Evolutionary conservation across 2,797 vertebrate genomes (phyloP), one percentile per base, ranked within the genome.

Genomic region (Mormyrops boulengeri): DNA sequence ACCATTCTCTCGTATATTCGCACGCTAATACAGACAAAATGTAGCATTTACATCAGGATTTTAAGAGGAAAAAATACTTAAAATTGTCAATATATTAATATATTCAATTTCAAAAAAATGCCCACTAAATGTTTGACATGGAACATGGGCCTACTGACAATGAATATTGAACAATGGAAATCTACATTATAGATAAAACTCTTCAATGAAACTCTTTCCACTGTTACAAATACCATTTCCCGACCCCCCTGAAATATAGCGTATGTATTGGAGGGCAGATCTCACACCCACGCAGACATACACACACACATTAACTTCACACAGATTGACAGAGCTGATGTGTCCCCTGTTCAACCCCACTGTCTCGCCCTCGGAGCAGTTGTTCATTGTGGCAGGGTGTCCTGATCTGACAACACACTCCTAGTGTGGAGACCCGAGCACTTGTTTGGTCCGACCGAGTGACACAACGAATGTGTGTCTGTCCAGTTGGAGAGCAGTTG

Each of bases 401-500:
- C 95, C 95, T 93, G 92, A 91, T 96, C 94, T 92, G 93, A 92
- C 95, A 96, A 96, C 97, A 95, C 89, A 91, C 94, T 94, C 93
- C 94, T 96, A 95, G 95, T 96, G 95, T 96, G 90, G 94, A 94
- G 93, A 95, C 93, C 94, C 91, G 94, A 90, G 91, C 91, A 93
- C 95, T 94, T 93, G 93, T 93, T 93, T 93, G 92, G 94, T 94
- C 92, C 93, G 90, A 95, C 92, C 93, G 94, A 91, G 93, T 94
- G 94, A 94, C 95, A 95, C 94, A 92, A 95, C 95, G 93, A 91
- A 94, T 95, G 93, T 95, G 69, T 80, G 94, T 95, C 95, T 95
- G 94, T 94, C 93, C 93, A 95, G 95, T 95, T 96, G 92, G 94
- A 92, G 94, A 97, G 97, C 98, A 99, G 97, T 97, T 99, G 98